Conservation (phyloP, 2,888 invertebrate species). For the Ochropleura plecta region DNA sequence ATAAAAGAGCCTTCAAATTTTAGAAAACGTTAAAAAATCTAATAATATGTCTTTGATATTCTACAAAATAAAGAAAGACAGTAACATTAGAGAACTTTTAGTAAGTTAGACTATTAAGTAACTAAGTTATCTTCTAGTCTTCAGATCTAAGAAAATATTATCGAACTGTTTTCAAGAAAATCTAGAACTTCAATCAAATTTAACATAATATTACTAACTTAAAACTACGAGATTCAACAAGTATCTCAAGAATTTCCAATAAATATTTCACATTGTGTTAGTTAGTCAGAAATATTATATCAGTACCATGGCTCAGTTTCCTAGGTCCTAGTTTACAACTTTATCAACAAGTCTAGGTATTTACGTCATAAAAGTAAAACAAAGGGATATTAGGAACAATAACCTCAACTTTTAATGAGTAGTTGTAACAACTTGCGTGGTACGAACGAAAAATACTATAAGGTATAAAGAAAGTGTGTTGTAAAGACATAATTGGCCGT, state of each 20-base stretch:
- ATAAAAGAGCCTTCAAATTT: too few species aligned
- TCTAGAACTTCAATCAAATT: conserved; percentile 11
- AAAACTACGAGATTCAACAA: conserved; percentile 12
- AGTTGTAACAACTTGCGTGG: conserved; percentile 45
- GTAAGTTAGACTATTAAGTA: neutral
- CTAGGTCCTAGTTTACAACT: conserved; percentile 30
- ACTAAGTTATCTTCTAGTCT: neutral
- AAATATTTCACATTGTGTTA: conserved; percentile 8
- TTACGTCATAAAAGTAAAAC: conserved; percentile 26
- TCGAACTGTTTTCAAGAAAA: conserved; percentile 3
- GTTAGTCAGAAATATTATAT: conserved; percentile 18
- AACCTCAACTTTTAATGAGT: conserved; percentile 52
- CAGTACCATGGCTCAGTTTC: conserved; percentile 1
- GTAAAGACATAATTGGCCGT: conserved; percentile 86
- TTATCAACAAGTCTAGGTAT: conserved; percentile 18
- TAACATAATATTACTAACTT: conserved; percentile 14
- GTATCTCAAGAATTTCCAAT: conserved; percentile 19
- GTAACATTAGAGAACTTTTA: neutral
- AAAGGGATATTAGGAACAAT: conserved; percentile 41
- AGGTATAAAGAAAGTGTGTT: conserved; percentile 79
- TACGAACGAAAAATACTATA: conserved; percentile 70
- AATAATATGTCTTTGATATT: too few species aligned
- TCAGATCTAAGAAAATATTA: neutral
- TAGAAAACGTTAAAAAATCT: too few species aligned
- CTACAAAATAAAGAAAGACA: neutral